phyloP scores from a whole-genome alignment of 2,113 vertebrate genomes.

The Axis porcinus region DNA sequence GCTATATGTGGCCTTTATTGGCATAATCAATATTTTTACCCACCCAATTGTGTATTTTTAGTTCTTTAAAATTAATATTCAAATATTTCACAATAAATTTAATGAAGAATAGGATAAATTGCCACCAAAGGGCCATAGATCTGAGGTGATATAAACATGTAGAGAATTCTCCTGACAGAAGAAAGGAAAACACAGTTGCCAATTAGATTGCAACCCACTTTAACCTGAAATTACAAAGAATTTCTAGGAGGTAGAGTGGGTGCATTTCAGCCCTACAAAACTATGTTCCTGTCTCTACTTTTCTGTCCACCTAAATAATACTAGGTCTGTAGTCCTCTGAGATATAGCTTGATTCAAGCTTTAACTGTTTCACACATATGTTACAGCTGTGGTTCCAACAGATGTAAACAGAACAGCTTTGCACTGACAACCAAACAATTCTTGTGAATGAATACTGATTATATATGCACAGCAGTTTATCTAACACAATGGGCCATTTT shows the following conservation, averaged over 20 bases:
- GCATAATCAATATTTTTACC: background rate
- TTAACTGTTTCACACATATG: constrained; percentile 68
- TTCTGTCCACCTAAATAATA: constrained; percentile 26
- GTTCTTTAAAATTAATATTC: background rate
- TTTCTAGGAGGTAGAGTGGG: background rate
- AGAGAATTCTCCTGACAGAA: background rate
- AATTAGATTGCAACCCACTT: background rate
- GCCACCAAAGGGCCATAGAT: background rate
- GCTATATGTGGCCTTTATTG: background rate
- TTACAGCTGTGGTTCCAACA: constrained; percentile 72
- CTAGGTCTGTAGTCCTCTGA: background rate
- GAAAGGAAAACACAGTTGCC: background rate
- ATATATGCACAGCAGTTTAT: constrained; percentile 53
- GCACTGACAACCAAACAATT: constrained; percentile 60
- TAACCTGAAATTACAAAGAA: background rate
- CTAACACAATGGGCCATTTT: constrained; percentile 55
- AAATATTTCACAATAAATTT: background rate
- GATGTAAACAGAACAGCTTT: constrained; percentile 70
- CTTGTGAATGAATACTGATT: constrained; percentile 76
- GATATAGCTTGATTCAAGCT: constrained; percentile 47
- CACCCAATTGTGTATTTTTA: background rate
- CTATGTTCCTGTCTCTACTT: background rate
- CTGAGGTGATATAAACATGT: background rate
- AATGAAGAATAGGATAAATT: background rate
- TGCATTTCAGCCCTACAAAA: background rate